phyloP scores from a whole-genome alignment of 2,888 invertebrate genomes.

The Erannis defoliaria region DNA sequence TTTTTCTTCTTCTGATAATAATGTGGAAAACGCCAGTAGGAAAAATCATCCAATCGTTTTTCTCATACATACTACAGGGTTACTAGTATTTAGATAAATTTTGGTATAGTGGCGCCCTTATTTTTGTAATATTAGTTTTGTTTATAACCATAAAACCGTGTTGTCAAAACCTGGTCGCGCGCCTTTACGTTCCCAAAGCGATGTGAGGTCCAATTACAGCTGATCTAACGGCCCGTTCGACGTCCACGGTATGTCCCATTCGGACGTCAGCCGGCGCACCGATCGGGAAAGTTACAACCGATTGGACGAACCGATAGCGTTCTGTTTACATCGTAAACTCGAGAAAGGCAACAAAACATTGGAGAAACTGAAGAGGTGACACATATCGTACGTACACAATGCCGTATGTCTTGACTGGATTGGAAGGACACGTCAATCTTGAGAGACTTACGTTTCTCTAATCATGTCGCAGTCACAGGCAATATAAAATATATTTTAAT shows the following conservation, averaged over 20 bases:
- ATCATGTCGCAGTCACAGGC: no score
- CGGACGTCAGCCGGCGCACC: conserved; percentile 27
- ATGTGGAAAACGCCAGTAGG: no score
- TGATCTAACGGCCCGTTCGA: conserved; percentile 46
- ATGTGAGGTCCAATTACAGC: conserved; percentile 56
- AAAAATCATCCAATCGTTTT: no score
- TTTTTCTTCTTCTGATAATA: no score
- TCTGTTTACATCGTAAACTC: conserved; percentile 36
- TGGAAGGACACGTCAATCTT: background rate
- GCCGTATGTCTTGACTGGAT: background rate
- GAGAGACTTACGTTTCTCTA: conserved; percentile 1
- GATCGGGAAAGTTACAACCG: conserved; percentile 39
- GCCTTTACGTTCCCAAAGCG: conserved; percentile 37
- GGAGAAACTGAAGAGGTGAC: conserved; percentile 19
- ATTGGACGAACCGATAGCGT: conserved; percentile 27
- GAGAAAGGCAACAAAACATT: conserved; percentile 20
- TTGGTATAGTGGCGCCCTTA: no score
- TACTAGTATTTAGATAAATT: no score
- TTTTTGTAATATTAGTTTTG: no score
- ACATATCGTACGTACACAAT: conserved; percentile 4
- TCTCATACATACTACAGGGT: no score
- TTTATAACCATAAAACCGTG: no score
- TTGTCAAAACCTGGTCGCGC: conserved; percentile 54
- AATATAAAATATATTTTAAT: no score
- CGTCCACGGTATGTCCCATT: conserved; percentile 42